Evolutionary conservation across 2,797 vertebrate species (phyloP).

Genomic region (Gephyroberyx darwinii): DNA sequence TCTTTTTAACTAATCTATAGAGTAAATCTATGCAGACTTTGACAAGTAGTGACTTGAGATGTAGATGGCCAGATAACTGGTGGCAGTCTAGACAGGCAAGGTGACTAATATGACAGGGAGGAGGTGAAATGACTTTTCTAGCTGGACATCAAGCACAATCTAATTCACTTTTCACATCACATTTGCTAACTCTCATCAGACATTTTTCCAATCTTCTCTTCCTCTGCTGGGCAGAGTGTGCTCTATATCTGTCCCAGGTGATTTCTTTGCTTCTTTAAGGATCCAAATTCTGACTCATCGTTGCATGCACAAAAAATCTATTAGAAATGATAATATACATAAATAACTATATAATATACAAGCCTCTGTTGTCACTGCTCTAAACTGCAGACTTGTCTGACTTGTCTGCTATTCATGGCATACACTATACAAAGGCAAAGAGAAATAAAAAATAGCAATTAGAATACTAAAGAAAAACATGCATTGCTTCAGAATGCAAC

Average conservation of each 20-base stretch:
- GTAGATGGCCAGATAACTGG: constrained; percentile 64
- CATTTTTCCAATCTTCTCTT: constrained; percentile 23
- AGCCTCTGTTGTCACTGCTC: too few relatives aligned
- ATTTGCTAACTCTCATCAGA: constrained; percentile 39
- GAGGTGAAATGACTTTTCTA: constrained; percentile 57
- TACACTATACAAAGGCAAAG: too few relatives aligned
- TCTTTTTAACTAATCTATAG: constrained; percentile 62
- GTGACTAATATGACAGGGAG: constrained; percentile 66
- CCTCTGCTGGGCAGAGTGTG: constrained; percentile 4
- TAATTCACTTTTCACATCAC: constrained; percentile 54
- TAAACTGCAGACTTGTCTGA: too few relatives aligned
- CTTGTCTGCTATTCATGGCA: too few relatives aligned
- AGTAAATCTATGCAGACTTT: constrained; percentile 62
- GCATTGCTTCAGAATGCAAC: neutral
- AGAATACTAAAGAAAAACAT: neutral
- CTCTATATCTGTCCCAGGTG: constrained; percentile 9
- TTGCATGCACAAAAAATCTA: neutral
- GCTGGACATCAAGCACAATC: constrained; percentile 57
- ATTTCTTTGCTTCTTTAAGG: neutral
- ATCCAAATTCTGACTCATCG: neutral
- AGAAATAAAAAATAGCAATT: neutral
- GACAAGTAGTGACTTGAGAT: constrained; percentile 70
- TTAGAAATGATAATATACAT: neutral
- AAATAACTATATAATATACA: neutral
- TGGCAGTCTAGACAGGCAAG: constrained; percentile 63